A percentile compares a stretch with the other conserved stretches of the same genome.
Conservation (phyloP, 1,140 invertebrate species). For the Brachionus rubens region DNA sequence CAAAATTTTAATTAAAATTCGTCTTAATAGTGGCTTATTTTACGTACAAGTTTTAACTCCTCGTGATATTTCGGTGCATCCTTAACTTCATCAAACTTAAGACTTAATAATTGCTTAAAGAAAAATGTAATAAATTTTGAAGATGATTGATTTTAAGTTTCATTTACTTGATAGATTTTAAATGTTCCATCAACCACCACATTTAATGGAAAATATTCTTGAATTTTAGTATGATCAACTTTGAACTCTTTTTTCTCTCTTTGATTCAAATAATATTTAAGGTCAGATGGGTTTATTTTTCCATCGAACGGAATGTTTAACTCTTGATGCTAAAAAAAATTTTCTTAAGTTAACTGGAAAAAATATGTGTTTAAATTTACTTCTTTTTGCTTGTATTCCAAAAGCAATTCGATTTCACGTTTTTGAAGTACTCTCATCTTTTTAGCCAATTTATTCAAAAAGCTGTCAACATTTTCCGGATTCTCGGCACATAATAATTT, state of each 20-base stretch:
- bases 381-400: slow-evolving; percentile 63
- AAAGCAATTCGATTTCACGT: slow-evolving; percentile 59
- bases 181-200: slow-evolving; percentile 63
- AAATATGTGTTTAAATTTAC: slow-evolving; percentile 49
- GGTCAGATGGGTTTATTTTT: slow-evolving; percentile 63
- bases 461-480: slow-evolving; percentile 60
- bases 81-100: slow-evolving; percentile 60
- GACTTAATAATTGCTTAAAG: slow-evolving; percentile 59
- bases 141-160: neutral
- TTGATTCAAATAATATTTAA: slow-evolving; percentile 62
- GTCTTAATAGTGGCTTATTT: slow-evolving; percentile 40
- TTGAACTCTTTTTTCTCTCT: slow-evolving; percentile 63
- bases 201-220: slow-evolving; percentile 64
- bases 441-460: slow-evolving; percentile 59
- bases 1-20: neutral
- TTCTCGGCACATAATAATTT: slow-evolving; percentile 64
- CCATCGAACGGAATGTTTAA: slow-evolving; percentile 60
- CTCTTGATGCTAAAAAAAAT: slow-evolving; percentile 59
- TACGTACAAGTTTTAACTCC: slow-evolving; percentile 63
- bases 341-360: too few species aligned
- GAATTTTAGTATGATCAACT: slow-evolving; percentile 63
- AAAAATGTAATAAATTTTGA: slow-evolving; percentile 4
- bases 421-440: slow-evolving; percentile 62
- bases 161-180: slow-evolving; percentile 62
- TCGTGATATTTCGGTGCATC: slow-evolving; percentile 62